Evolutionary conservation across 2,888 invertebrate species (phyloP).

Genomic region (Leptopilina drosophilae): DNA sequence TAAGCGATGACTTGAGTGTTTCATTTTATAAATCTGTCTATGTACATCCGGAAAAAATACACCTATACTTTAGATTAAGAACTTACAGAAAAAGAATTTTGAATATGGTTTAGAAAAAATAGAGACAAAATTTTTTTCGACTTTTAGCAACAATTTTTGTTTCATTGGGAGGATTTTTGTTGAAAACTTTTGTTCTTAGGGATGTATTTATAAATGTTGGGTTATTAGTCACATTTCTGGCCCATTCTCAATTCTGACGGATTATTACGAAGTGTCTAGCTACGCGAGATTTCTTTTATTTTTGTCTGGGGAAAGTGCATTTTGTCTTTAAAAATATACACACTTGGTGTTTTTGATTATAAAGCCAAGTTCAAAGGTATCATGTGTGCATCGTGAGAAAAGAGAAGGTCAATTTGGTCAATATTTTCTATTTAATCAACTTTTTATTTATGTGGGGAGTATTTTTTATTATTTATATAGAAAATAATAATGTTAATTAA

Average conservation of each 20-base stretch:
- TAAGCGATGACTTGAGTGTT: no score
- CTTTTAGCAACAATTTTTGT: no score
- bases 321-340: conserved; percentile 53
- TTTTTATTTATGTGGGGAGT: neutral
- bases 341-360: neutral
- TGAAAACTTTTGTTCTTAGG: conserved; percentile 6
- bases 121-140: no score
- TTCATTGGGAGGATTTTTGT: neutral
- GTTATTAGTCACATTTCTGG: conserved; percentile 28
- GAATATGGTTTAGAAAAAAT: no score
- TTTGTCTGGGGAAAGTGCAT: conserved; percentile 49
- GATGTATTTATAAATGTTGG: conserved; percentile 22
- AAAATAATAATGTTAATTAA: no score
- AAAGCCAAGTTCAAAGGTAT: neutral
- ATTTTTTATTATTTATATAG: no score
- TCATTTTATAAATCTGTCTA: no score
- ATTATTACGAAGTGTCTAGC: conserved; percentile 38
- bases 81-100: no score
- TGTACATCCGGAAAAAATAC: no score
- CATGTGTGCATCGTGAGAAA: neutral
- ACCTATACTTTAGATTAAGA: no score
- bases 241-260: conserved; percentile 34
- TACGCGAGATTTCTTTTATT: conserved; percentile 46
- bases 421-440: neutral
- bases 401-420: neutral